Evolutionary conservation across 2,797 vertebrate species (phyloP).

Genomic region (Protosalanx chinensis): DNA sequence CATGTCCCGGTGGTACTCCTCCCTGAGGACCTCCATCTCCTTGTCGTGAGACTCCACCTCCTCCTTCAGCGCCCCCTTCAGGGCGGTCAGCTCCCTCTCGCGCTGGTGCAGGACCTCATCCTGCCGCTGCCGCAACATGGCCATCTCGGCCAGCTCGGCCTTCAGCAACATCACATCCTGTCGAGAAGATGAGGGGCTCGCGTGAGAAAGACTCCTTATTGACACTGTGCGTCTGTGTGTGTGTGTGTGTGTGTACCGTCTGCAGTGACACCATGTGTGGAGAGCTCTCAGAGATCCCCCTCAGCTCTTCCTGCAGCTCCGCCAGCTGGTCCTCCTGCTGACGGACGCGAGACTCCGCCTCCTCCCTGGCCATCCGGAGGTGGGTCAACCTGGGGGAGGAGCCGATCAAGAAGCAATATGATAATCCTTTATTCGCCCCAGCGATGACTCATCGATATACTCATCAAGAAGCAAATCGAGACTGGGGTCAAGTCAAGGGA

Average conservation of each 20-base stretch:
- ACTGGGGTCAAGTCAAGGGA: too few relatives aligned
- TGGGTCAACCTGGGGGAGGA: constrained; percentile 69
- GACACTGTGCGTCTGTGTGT: not conserved
- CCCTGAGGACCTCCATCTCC: constrained; percentile 83
- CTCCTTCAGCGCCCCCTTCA: constrained; percentile 91
- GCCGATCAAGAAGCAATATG: not conserved
- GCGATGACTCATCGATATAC: not conserved
- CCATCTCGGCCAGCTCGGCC: constrained; percentile 79
- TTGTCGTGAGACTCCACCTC: constrained; percentile 87
- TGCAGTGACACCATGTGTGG: constrained; percentile 65
- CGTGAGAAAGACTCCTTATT: not conserved
- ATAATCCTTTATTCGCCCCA: too few relatives aligned
- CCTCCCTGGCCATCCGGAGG: constrained; percentile 72
- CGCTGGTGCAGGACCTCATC: constrained; percentile 83
- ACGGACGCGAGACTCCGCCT: constrained; percentile 66
- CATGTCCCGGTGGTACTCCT: constrained; percentile 83
- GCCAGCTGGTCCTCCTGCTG: constrained; percentile 79
- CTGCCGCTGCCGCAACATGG: constrained; percentile 70
- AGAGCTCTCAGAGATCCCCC: constrained; percentile 59
- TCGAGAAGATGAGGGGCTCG: not conserved
- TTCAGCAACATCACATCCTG: constrained; percentile 81
- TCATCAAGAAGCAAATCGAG: not conserved
- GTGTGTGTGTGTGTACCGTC: constrained; percentile 64
- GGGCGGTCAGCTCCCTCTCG: constrained; percentile 86
- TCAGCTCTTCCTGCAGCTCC: constrained; percentile 78